phyloP scores from a whole-genome alignment of 2,888 invertebrate genomes.

The Dolichopus griseipennis region DNA sequence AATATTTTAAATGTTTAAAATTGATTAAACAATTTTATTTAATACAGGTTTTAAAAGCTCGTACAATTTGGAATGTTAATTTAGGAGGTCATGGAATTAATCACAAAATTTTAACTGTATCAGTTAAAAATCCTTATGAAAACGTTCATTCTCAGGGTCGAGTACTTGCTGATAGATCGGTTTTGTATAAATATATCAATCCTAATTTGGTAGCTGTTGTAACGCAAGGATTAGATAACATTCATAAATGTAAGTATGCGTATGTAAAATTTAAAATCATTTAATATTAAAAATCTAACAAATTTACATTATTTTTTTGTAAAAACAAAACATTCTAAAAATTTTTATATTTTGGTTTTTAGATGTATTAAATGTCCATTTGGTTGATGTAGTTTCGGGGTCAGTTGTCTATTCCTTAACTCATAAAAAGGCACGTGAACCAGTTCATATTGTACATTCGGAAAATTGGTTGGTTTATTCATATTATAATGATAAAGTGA shows the following conservation, averaged over 20 bases:
- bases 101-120: conserved; percentile 55
- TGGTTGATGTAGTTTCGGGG: conserved; percentile 84
- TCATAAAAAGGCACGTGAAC: conserved; percentile 76
- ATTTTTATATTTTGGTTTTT: conserved; percentile 26
- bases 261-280: too few species aligned
- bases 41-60: conserved; percentile 51
- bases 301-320: too few species aligned
- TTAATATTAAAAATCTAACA: too few species aligned
- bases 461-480: conserved; percentile 96
- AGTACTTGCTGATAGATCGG: conserved; percentile 89
- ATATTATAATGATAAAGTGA: conserved; percentile 86
- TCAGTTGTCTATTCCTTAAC: conserved; percentile 72
- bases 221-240: conserved; percentile 63
- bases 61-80: conserved; percentile 64
- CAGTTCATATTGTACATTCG: conserved; percentile 84
- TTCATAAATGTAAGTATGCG: conserved; percentile 60
- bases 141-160: conserved; percentile 90
- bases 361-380: conserved; percentile 74
- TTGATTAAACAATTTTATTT: background rate
- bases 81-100: conserved; percentile 51
- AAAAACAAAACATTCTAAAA: background rate
- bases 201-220: conserved; percentile 89
- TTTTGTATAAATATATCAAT: conserved; percentile 96
- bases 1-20: conserved; percentile 7
- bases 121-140: conserved; percentile 58